Percentiles rank a stretch among this genome's conserved stretches.
phyloP scores from a whole-genome alignment of 2,113 vertebrate species.

The Pterophyllum scalare region DNA sequence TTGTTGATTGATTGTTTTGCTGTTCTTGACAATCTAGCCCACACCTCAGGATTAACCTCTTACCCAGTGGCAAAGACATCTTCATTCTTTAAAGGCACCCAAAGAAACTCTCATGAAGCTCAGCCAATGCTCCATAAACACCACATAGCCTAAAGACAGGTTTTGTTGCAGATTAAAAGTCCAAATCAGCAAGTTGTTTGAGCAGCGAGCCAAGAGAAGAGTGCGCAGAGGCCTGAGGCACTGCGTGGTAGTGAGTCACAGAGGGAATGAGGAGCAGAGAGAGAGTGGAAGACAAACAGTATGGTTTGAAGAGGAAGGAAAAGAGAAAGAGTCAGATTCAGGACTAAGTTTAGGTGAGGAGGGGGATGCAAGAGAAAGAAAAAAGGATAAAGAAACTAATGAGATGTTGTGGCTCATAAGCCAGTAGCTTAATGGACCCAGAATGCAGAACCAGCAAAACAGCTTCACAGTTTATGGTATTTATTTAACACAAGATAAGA shows the following conservation, averaged over 20 bases:
- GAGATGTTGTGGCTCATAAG: too few relatives aligned
- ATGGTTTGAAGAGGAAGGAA: conserved; percentile 24
- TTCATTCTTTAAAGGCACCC: conserved; percentile 31
- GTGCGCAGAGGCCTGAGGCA: conserved; percentile 43
- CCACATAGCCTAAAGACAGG: conserved; percentile 53
- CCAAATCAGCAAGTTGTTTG: conserved; percentile 74
- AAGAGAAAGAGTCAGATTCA: conserved; percentile 48
- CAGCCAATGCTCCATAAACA: conserved; percentile 41
- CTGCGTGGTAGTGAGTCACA: conserved; percentile 55
- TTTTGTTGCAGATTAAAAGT: conserved; percentile 71
- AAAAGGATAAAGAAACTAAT: neutral
- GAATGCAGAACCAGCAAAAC: too few relatives aligned
- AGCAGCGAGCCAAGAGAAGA: conserved; percentile 62
- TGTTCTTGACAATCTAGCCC: neutral
- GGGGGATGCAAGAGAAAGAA: neutral
- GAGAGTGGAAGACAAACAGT: conserved; percentile 44
- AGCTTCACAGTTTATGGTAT: too few relatives aligned
- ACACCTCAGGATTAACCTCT: conserved; percentile 9
- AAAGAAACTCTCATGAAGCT: conserved; percentile 27
- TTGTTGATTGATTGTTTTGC: neutral
- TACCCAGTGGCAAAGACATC: conserved; percentile 21
- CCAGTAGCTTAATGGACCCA: too few relatives aligned
- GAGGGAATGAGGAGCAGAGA: conserved; percentile 22
- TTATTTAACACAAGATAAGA: too few relatives aligned
- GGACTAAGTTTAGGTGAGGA: conserved; percentile 34